Conservation (phyloP, 2,797 vertebrate genomes). For the Sciaenops ocellatus region DNA sequence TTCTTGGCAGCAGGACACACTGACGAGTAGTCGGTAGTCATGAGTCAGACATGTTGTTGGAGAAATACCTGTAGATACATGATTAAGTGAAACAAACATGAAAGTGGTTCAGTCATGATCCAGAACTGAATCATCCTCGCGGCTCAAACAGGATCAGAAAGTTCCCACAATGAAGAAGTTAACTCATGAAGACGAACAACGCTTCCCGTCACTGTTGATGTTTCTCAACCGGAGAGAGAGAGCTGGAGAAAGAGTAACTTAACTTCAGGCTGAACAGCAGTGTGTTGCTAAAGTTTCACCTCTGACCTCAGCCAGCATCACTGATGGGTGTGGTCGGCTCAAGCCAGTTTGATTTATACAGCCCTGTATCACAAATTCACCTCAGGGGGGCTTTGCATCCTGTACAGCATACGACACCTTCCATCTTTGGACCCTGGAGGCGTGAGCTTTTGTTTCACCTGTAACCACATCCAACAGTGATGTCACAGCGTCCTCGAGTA, state of each 20-base stretch:
- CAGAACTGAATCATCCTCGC: background rate
- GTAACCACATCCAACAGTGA: background rate
- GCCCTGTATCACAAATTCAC: background rate
- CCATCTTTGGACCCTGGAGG: background rate
- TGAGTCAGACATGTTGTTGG: background rate
- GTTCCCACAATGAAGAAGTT: conserved; percentile 22
- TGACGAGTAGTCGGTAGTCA: background rate
- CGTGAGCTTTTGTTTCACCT: background rate
- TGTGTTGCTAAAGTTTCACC: background rate
- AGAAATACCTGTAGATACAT: background rate
- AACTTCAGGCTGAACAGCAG: background rate
- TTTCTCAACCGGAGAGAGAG: background rate
- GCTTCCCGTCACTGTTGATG: background rate
- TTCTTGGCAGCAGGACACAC: background rate
- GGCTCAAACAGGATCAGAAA: background rate
- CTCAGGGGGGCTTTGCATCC: background rate
- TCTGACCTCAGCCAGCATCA: background rate
- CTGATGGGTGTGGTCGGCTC: background rate
- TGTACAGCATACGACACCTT: background rate
- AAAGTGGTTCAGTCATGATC: background rate
- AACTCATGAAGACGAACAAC: background rate
- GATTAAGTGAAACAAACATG: conserved; percentile 1
- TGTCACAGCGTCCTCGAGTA: background rate
- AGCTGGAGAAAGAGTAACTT: too few species aligned
- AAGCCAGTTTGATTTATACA: background rate